phyloP scores from a whole-genome alignment of 2,797 vertebrate genomes.

The Peromyscus melanophrys region DNA sequence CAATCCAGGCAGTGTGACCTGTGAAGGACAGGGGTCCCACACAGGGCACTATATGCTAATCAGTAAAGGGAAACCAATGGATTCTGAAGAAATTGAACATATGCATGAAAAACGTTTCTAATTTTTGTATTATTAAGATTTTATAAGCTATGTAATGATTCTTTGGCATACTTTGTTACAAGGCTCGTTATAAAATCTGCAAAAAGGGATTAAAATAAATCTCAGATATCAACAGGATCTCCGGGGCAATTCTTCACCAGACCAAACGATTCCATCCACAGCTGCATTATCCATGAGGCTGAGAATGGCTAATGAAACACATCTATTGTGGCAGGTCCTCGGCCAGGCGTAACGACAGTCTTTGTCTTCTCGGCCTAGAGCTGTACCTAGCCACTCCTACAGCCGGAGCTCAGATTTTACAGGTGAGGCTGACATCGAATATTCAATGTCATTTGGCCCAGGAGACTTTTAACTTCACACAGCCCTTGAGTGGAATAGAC shows the following conservation, averaged over 20 bases:
- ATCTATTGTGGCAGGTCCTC: conserved; percentile 67
- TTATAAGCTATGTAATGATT: conserved; percentile 84
- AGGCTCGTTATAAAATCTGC: conserved; percentile 80
- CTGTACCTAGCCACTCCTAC: neutral
- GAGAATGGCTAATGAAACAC: conserved; percentile 78
- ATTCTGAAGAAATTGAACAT: conserved; percentile 75
- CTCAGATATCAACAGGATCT: conserved; percentile 84
- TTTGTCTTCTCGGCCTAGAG: neutral
- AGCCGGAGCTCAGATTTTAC: neutral
- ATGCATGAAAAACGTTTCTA: conserved; percentile 82
- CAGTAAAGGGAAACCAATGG: conserved; percentile 33
- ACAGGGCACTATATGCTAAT: conserved; percentile 22
- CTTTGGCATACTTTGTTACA: conserved; percentile 77
- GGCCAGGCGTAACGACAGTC: neutral
- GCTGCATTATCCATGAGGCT: conserved; percentile 77
- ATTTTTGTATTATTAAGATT: conserved; percentile 87
- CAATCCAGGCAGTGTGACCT: neutral
- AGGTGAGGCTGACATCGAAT: neutral
- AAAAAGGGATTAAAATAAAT: conserved; percentile 84
- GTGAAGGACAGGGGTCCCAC: neutral
- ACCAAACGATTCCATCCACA: conserved; percentile 69
- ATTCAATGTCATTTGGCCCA: neutral
- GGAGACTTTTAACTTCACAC: neutral
- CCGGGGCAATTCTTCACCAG: conserved; percentile 78
- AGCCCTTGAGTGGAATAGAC: neutral